Base-by-base conservation (phyloP, 2,797 vertebrate species). In the Lycodopsis pacificus region DNA sequence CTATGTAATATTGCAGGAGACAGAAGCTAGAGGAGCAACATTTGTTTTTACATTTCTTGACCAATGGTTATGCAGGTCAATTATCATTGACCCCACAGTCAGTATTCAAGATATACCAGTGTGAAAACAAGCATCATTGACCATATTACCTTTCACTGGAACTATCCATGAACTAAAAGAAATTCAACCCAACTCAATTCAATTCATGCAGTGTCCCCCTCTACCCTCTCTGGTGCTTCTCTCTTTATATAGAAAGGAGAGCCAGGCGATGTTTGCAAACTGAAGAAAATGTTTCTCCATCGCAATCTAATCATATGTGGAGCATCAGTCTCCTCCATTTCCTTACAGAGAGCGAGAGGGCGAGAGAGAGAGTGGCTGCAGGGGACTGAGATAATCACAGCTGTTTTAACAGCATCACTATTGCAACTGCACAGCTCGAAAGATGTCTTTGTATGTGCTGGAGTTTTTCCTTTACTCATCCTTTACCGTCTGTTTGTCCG, bases 401-500 rank as follows among this genome's bases (percentile, higher is more conserved):
- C 57, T 48, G 22, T 72, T 85, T 68, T 32, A 80, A 69, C 49
- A 63, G 27, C 54, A 34, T 64, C 49, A 22, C 68, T 11, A 20
- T 32, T 59, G 54, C 53, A 68, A 19, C 58, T 67, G 30, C 63
- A 70, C 42, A 67, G 48, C 53, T 68, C 2, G 5, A n/a, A 59
- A 71, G 44, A 62, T 66, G 61, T 59, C 20, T 79, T 74, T 73
- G 46, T 67, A 66, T 69, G 20, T 36, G 34, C n/a, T 30, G 25
- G 64, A 70, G 27, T 77, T 79, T 85, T 78, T 63, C 48, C 81
- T 74, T 51, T 70, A 70, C 76, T 77, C 82, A 86, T 89, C 74
- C 81, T 90, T 87, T 86, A 87, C 81, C 59, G 75, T 77, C 81
- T 79, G 80, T 57, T 84, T 86, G 83, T 89, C 86, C 71, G 4